Percentiles rank a stretch among this genome's conserved stretches.
Conservation (phyloP, 1,140 invertebrate genomes). For the Drosophila guanche region DNA sequence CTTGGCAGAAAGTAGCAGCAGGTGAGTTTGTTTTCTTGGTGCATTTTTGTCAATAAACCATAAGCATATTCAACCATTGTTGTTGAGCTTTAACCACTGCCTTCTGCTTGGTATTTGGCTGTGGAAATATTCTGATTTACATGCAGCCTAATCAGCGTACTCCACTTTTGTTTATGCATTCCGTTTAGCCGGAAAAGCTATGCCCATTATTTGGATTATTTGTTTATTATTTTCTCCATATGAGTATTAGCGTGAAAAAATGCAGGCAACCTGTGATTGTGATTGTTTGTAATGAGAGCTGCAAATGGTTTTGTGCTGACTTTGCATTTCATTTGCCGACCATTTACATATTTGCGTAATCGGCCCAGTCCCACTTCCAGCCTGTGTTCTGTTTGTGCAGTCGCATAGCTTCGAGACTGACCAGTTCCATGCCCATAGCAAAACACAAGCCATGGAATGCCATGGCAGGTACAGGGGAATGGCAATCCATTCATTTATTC, state of each 20-base stretch:
- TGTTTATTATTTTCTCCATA: constrained; percentile 41
- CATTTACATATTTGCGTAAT: constrained; percentile 69
- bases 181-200: constrained; percentile 27
- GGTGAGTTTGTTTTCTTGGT: no score
- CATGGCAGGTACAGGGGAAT: not conserved
- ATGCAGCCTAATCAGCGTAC: constrained; percentile 9
- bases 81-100: no score
- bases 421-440: constrained; percentile 24
- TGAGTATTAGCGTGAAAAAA: constrained; percentile 64
- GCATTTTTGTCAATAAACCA: no score
- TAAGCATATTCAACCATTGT: no score
- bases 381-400: constrained; percentile 63
- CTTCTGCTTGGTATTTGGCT: no score
- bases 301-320: constrained; percentile 61
- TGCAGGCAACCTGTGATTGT: constrained; percentile 22
- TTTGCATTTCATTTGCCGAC: constrained; percentile 34
- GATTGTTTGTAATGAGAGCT: constrained; percentile 65
- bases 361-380: constrained; percentile 11
- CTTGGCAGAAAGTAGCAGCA: no score
- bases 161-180: constrained; percentile 48
- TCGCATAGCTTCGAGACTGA: constrained; percentile 59
- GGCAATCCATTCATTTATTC: constrained; percentile 51
- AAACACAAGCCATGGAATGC: constrained; percentile 30
- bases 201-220: constrained; percentile 40
- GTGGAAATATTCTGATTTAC: constrained; percentile 20